Evolutionary conservation across 2,888 invertebrate species (phyloP), one percentile per base, ranked within the genome.

Genomic region (Agrotis puta): DNA sequence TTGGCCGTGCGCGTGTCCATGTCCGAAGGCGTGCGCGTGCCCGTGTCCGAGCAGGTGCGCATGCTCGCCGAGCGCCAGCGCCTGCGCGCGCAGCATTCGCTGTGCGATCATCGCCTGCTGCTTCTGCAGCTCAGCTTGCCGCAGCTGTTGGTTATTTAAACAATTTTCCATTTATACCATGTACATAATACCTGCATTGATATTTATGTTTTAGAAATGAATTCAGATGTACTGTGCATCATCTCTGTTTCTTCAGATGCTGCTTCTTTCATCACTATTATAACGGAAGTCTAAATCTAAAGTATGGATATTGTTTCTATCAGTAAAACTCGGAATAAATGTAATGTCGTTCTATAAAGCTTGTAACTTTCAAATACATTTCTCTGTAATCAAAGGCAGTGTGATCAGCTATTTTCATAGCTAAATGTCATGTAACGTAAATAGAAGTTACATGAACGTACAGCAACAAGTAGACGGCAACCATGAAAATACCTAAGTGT

Each of bases 111-210:
- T 83, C 27, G 88, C 88, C 79, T 92, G 92, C 82, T 89, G 90
- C 85, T 91, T 92, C 86, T 91, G 91, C 73, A 94, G 82, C 84
- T 93, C 92, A 66, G 89, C 90, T 78, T 94, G 95, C 84, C 92
- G 92, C 69, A 93, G 85, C 94, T 94, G 85, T 43, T 9, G 22
- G 58, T 50, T 13, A 13, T 45, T 57, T 4, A 64, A 4, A 4
- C 2, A 24, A 54, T 24, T 20, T 27, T 16, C 1, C n/a, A 27
- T 24, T 50, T 47, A 56, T 22, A 13, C 43, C 4, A 24, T n/a
- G 20, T 48, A 45, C 14, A 22, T 3, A n/a, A 18, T 64, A 2
- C 6, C 2, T 18, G 11, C 33, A 22, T 18, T 11, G 1, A 9
- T 16, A 7, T 4, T n/a, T 33, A 56, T 56, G 9, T 51, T 20